A percentile compares a stretch with the other conserved stretches of the same genome.
Evolutionary conservation across 2,113 vertebrate genomes (phyloP).

Genomic region (Gobiocypris rarus): DNA sequence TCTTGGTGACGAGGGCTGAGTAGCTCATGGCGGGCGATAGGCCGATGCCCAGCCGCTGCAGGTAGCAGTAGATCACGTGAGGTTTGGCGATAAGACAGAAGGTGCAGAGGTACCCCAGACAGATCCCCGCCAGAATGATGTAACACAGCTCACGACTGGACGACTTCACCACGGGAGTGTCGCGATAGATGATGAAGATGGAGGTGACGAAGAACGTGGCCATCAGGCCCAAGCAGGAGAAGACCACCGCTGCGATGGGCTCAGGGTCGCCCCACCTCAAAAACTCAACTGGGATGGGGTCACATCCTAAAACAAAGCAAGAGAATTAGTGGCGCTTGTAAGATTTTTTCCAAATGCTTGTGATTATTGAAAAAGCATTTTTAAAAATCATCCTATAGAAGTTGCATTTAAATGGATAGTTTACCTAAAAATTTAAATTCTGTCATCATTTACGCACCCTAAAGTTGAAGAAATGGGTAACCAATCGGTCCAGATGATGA

Average conservation of each 20-base stretch:
- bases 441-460: too few relatives aligned
- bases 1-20: slow-evolving; percentile 92
- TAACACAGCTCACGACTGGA: slow-evolving; percentile 97
- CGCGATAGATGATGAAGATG: slow-evolving; percentile 92
- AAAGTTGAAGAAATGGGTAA: too few relatives aligned
- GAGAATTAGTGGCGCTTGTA: neutral
- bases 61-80: slow-evolving; percentile 91
- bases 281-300: slow-evolving; percentile 91
- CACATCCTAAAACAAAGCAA: slow-evolving; percentile 82
- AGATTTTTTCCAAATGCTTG: neutral
- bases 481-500: too few relatives aligned
- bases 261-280: slow-evolving; percentile 97
- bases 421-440: too few relatives aligned
- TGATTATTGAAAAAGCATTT: neutral
- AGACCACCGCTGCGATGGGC: slow-evolving; percentile 95
- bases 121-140: slow-evolving; percentile 96
- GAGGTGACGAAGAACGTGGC: slow-evolving; percentile 92
- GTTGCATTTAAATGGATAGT: neutral
- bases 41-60: slow-evolving; percentile 93
- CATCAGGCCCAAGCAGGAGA: slow-evolving; percentile 92
- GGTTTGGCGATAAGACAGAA: slow-evolving; percentile 96
- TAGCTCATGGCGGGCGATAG: slow-evolving; percentile 96
- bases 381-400: neutral
- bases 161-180: slow-evolving; percentile 97
- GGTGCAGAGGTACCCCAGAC: slow-evolving; percentile 95